Base-by-base conservation (phyloP, 2,888 invertebrate species). In the Amorpha juglandis region DNA sequence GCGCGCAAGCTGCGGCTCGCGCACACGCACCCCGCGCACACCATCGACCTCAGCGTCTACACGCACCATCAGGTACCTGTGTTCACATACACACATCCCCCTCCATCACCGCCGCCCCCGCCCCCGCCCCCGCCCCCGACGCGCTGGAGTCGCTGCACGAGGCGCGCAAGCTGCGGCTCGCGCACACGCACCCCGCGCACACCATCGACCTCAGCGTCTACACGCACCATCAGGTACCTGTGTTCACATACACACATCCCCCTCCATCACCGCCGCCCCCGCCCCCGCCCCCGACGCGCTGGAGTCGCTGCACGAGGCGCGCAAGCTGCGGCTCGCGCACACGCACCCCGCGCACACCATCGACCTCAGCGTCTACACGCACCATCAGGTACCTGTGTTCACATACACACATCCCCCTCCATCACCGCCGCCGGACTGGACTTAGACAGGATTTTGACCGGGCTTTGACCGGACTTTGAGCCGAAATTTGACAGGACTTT, bases 311-410 rank as follows among this genome's bases (percentile, higher is more conserved):
- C 97, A 98, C 86, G 97, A 97, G 79, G 94, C 95, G 81, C 94
- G 98, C 45, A 94, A 95, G 63, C 95, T 96, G 78, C 94, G 95
- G 79, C 93, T 97, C 47, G 94, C 95, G 64, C 92, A 95, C 62
- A 91, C 94, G 65, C 98, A 98, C 91, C 97, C 97, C 45, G 96
- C 98, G 21, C 96, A 97, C 82, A 95, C 95, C 64, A 95, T 97
- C 53, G 96, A 96, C 68, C 92, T 98, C 63, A 94, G 95, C 72
- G 95, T 95, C 74, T 96, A 95, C 78, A 92, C 96, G 53, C 95
- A 96, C 77, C 95, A 94, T 76, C 97, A 97, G 94, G 95, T 96
- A 83, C 16, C 11, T 1, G n/a, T n/a, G n/a, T n/a, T n/a, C n/a
- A n/a, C n/a, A n/a, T n/a, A n/a, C n/a, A n/a, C n/a, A n/a, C n/a